Percentiles rank a stretch among this genome's conserved stretches.
phyloP scores from a whole-genome alignment of 2,888 invertebrate species.

The Pedicia rivosa region DNA sequence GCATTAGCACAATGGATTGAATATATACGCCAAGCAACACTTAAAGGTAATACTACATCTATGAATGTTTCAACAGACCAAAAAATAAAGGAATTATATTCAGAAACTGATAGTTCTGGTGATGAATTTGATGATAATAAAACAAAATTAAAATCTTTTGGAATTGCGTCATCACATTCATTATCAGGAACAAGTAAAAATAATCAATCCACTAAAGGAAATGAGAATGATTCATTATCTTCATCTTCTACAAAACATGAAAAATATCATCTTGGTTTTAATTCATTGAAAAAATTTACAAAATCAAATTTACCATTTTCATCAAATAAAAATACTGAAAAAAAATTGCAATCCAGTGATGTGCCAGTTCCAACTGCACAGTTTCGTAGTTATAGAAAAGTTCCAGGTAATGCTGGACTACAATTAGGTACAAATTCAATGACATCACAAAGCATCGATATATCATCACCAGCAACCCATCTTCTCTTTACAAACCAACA shows the following conservation, averaged over 20 bases:
- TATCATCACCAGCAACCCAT: too few species aligned
- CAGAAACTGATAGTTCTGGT: conserved; percentile 45
- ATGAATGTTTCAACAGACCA: conserved; percentile 15
- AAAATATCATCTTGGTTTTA: conserved; percentile 36
- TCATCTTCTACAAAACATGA: conserved; percentile 24
- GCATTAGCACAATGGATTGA: conserved; percentile 61
- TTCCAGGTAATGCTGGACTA: conserved; percentile 34
- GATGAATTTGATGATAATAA: conserved; percentile 20
- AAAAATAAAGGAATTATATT: conserved; percentile 29
- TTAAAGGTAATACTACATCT: conserved; percentile 24
- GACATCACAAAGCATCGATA: conserved; percentile 12
- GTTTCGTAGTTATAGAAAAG: conserved; percentile 57
- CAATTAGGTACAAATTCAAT: conserved; percentile 27
- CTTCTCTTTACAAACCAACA: too few species aligned
- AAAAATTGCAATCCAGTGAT: conserved; percentile 31
- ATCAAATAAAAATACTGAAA: conserved; percentile 21
- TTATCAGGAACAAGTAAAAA: neutral
- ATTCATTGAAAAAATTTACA: conserved; percentile 54
- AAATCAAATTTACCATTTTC: conserved; percentile 31
- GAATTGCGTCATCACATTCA: conserved; percentile 9
- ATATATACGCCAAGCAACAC: conserved; percentile 43
- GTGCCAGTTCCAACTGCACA: conserved; percentile 64
- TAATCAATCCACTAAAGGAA: conserved; percentile 14
- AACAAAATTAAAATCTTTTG: neutral
- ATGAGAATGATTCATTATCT: conserved; percentile 16